Evolutionary conservation across 2,888 invertebrate species (phyloP), one percentile per base, ranked within the genome.

Genomic region (Eupithecia centaureata): DNA sequence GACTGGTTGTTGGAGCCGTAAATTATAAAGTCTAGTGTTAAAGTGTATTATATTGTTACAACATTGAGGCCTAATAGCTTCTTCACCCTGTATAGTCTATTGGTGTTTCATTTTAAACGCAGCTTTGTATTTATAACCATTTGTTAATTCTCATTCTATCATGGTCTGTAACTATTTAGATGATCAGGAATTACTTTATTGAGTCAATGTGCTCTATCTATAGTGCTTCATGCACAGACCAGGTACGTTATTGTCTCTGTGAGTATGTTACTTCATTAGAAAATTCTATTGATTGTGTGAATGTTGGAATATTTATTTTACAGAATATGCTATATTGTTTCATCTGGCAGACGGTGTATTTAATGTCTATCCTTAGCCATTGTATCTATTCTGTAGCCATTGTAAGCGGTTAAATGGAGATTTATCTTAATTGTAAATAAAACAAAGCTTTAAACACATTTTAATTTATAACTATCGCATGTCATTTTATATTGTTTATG

Each of bases 41-140:
- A 79, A 76, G 67, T 86, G 85, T 86, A 86, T 79, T 82, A 86
- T 85, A 84, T 81, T 79, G 82, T 83, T 82, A 79, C 73, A 77
- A 82, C 82, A 78, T 75, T 70, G 83, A 82, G 86, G 86, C 86
- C 86, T 86, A 87, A 82, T 82, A 77, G 82, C 85, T 84, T 82
- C 84, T 71, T 76, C 76, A 81, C 75, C 75, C 67, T 82, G 78
- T 82, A 79, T 82, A 83, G 80, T 79, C 72, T 74, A 74, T 79
- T 84, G 82, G 79, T 68, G 73, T 67, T 74, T 80, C 77, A 75
- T 73, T 72, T 64, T 64, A 32, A 63, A 61, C 59, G 71, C 71
- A 70, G 69, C 67, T 70, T 63, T 60, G 35, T 66, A 33, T 59
- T 27, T 15, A 33, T 35, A 35, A 68, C 52, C 25, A 60, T 56